Evolutionary conservation across 2,797 vertebrate species (phyloP), one percentile per base, ranked within the genome.

Genomic region (Streptopelia turtur): DNA sequence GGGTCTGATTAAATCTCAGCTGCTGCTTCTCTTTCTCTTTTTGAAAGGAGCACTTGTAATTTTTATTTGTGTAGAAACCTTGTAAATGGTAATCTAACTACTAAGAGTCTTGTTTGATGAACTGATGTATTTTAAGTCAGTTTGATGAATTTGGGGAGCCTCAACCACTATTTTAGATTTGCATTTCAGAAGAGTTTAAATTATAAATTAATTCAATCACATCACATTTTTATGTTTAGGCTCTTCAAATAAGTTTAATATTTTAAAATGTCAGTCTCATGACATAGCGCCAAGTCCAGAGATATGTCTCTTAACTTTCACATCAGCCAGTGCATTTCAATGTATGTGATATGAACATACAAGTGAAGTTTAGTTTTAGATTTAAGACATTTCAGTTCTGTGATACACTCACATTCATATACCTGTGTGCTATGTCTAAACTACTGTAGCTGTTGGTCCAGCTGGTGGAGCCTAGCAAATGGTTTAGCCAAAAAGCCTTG

Each of bases 151-250:
- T 75, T 65, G 69, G 22, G 70, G 27, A 68, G 24, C 12, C 11
- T 90, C 37, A 79, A 55, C 43, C 11, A 35, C 66, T 65, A 28
- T 61, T 87, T 82, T 43, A 84, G 12, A 69, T 84, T 93, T 76
- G 15, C 33, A 82, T 76, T 94, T 94, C 78, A 84, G 31, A 94
- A 91, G 64, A 89, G 76, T 33, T 85, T 74, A 33, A 22, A 78
- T 64, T 37, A 79, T 82, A 82, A 76, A 93, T 83, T 93, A 74
- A 89, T 79, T 94, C 22, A 82, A 82, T 70, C 37, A 27, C 41
- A 39, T 72, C 87, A 43, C 7, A 24, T 66, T 81, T 23, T 72
- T 79, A 64, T 11, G 55, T 80, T 87, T 12, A 56, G 25, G 56
- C 22, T 81, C 30, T 71, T 76, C 23, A 71, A 66, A 28, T 30